Base-by-base conservation (phyloP, 2,888 invertebrate species). In the Xanthostigma xanthostigma region DNA sequence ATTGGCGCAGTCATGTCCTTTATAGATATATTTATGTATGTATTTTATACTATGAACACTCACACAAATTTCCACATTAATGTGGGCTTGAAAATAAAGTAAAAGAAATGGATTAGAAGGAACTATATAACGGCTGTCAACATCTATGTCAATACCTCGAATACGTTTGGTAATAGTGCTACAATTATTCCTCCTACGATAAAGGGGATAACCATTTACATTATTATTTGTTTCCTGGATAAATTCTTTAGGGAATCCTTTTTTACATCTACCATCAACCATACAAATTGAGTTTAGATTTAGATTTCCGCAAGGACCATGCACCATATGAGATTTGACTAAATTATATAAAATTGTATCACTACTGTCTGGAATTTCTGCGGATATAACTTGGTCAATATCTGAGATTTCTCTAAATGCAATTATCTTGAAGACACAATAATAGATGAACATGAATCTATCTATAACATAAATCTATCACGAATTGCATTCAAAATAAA, bases 91-190 rank as follows among this genome's bases (percentile, higher is more conserved):
- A 54, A 55, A 66, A 46, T 57, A 61, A 42, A 53, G 45, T 8
- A 49, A 49, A 13, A 67, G 48, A 46, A 53, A 58, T 3, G 60
- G 59, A 50, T 62, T 64, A 52, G 64, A 64, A 0, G 66, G 65
- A 9, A 66, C 64, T 8, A 65, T 58, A 55, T 56, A 60, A 27
- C 57, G 43, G 52, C 65, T 66, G 50, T 62, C 60, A 44, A 60
- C 43, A 11, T 46, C 40, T 40, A 49, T 53, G 48, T 49, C 47
- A 2, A 43, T 36, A 36, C 45, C 49, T 48, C 44, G 17, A 17
- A 17, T 17, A 17, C 17, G 17, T 17, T 17, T 17, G 17, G 17
- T 52, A 46, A 50, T 46, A 48, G 49, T 52, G 45, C 48, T 44
- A 17, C 54, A 56, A 40, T 56, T 51, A 36, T 58, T 49, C 34